Conservation (phyloP, 2,888 invertebrate genomes). For the Schizaphis graminum region DNA sequence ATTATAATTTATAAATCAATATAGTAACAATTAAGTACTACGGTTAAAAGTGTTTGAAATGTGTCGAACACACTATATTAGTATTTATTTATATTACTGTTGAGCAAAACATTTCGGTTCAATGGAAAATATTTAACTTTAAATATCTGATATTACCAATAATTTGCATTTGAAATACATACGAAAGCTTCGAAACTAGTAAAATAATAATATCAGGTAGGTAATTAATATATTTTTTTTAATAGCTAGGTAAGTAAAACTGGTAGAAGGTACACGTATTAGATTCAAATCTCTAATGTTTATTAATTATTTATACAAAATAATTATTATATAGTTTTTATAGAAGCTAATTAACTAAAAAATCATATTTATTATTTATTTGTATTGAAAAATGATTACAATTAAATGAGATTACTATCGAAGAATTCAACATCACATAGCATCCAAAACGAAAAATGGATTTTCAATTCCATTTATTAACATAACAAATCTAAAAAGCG, state of each 20-base stretch:
- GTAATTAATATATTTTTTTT: background rate
- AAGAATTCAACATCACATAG: background rate
- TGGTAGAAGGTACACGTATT: too few species aligned
- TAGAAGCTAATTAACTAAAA: background rate
- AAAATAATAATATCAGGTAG: background rate
- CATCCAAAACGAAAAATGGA: background rate
- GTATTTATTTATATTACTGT: background rate
- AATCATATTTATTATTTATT: background rate
- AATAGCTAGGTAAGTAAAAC: background rate
- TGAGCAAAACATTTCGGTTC: background rate
- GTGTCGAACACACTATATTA: background rate
- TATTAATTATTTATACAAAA: too few species aligned
- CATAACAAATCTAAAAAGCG: too few species aligned
- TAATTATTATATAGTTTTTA: background rate
- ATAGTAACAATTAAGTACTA: too few species aligned
- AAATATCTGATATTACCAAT: background rate
- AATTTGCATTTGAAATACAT: background rate
- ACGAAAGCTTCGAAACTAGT: background rate
- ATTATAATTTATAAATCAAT: too few species aligned
- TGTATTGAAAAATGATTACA: background rate
- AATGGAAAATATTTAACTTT: background rate
- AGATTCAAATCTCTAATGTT: too few species aligned
- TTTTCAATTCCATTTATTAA: background rate
- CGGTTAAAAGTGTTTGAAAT: background rate
- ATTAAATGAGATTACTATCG: background rate